Percentiles rank a stretch among this genome's conserved stretches.
phyloP scores from a whole-genome alignment of 2,797 vertebrate species.

The Sebastes goodei region DNA sequence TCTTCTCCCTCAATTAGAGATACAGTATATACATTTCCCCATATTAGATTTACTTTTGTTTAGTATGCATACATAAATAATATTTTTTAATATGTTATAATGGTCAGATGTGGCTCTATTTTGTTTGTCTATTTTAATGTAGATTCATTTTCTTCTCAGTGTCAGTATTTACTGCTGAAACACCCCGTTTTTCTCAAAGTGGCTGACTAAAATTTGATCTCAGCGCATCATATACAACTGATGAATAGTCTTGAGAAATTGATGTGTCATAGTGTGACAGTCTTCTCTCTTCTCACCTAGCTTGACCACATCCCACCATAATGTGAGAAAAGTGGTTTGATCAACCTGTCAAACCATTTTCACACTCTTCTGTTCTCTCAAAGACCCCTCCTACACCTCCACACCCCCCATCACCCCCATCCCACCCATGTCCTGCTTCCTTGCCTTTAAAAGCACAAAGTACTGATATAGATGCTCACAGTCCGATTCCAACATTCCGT shows the following conservation, averaged over 20 bases:
- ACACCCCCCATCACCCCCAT: too few relatives aligned
- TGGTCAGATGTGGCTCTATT: background rate
- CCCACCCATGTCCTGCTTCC: too few relatives aligned
- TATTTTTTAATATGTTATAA: background rate
- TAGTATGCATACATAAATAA: background rate
- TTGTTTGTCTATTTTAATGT: background rate
- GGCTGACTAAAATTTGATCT: accelerated
- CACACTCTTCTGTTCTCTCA: too few relatives aligned
- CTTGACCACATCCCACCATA: background rate
- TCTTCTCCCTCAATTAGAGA: background rate
- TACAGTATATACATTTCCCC: background rate
- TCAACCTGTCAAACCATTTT: too few relatives aligned
- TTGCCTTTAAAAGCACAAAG: too few relatives aligned
- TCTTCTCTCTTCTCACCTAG: background rate
- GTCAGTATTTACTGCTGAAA: background rate
- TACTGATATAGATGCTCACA: too few relatives aligned
- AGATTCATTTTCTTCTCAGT: background rate
- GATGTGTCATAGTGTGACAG: background rate
- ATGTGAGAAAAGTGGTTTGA: background rate
- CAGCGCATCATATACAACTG: background rate
- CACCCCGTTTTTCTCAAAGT: background rate
- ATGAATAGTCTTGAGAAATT: background rate
- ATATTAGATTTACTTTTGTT: background rate
- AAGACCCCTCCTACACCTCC: too few relatives aligned
- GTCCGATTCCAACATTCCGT: too few relatives aligned